Conservation (phyloP, 2,797 vertebrate species). For the Falco columbarius region DNA sequence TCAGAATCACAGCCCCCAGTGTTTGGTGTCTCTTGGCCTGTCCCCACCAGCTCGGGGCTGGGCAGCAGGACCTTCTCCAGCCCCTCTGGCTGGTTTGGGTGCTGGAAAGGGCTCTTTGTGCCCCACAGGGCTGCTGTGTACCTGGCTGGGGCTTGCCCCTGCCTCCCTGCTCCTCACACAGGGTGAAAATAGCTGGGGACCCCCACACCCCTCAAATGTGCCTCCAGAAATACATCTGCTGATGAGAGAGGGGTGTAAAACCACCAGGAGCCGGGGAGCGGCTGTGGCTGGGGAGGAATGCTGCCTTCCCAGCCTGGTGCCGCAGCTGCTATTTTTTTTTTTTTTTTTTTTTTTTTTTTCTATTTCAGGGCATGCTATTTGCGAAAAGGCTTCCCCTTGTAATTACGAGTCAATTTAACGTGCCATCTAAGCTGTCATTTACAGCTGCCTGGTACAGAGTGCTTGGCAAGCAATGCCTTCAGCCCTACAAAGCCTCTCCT, state of each 20-base stretch:
- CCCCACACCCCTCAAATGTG: neutral
- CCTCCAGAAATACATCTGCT: conserved; percentile 12
- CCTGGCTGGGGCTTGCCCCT: neutral
- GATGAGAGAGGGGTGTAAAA: conserved; percentile 64
- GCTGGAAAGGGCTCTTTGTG: neutral
- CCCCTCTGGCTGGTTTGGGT: neutral
- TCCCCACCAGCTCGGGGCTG: neutral
- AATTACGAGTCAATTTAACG: neutral
- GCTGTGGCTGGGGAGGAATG: neutral
- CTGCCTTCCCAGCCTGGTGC: neutral
- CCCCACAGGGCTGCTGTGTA: accelerated
- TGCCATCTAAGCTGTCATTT: neutral
- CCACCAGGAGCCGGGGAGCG: neutral
- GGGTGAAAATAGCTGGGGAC: neutral
- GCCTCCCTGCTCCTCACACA: neutral
- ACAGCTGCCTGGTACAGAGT: neutral
- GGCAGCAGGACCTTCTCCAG: neutral
- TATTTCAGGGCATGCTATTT: neutral
- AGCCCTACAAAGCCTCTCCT: neutral
- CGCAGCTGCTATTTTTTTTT: neutral
- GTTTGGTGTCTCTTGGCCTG: neutral
- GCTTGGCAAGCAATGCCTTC: neutral
- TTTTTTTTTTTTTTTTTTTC: neutral
- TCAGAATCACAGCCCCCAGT: neutral
- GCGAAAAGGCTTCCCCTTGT: conserved; percentile 22